phyloP scores from a whole-genome alignment of 2,113 vertebrate genomes.

The Malurus melanocephalus region DNA sequence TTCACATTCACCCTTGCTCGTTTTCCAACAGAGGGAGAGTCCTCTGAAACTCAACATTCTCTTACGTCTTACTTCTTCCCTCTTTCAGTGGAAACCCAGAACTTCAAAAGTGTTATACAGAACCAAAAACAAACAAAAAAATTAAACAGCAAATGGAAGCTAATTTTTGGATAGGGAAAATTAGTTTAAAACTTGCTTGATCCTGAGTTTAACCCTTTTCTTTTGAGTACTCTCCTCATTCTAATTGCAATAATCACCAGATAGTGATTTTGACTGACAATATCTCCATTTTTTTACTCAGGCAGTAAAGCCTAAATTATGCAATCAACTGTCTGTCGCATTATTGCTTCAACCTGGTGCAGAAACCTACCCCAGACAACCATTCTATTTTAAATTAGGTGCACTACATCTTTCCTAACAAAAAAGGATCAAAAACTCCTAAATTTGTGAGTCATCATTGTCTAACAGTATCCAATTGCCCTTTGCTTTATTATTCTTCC shows the following conservation, averaged over 20 bases:
- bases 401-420: background rate
- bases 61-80: background rate
- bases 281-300: background rate
- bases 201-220: background rate
- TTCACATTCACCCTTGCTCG: too few species aligned
- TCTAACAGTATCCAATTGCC: background rate
- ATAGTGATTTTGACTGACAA: too few species aligned
- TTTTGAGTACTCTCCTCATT: background rate
- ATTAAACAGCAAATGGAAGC: too few species aligned
- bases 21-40: background rate
- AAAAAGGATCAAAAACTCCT: background rate
- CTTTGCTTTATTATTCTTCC: background rate
- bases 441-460: background rate
- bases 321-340: rapidly evolving
- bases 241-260: background rate
- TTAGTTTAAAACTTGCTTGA: background rate
- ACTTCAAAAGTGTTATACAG: rapidly evolving
- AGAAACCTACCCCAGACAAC: background rate
- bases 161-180: background rate
- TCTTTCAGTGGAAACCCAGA: background rate
- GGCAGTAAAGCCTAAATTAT: background rate
- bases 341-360: background rate
- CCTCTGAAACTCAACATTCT: background rate
- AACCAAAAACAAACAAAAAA: background rate
- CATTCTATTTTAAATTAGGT: background rate